Base-by-base conservation (phyloP, 2,797 vertebrate species). In the Enteromius unitaeniatus region DNA sequence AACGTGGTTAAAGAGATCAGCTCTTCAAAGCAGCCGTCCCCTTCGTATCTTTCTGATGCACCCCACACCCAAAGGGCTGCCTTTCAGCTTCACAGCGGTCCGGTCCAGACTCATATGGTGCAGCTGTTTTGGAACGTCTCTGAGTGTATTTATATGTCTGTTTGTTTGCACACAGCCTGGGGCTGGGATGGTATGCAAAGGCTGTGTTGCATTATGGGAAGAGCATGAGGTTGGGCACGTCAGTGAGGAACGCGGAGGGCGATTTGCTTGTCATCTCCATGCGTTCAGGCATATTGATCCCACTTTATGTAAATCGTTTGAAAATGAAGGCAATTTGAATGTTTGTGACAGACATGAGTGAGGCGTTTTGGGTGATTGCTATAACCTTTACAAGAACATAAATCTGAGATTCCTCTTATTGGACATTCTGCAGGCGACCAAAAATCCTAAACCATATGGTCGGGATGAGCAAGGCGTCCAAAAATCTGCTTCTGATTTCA, bases 1-100 rank as follows among this genome's bases (percentile, higher is more conserved):
- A 90, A 91, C 87, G 60, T 86, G 78, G 86, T 88, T 90, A 90
- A 88, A 86, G 77, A 85, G 86, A 91, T 89, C 89, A 90, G 77
- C 78, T 87, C 86, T 85, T 90, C 83, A 90, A 87, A 84, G 86
- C 86, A 58, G 78, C 82, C 82, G 84, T 47, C 75, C 85, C 70
- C 64, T 49, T 82, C 79, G 76, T 83, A 78, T 86, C 89, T 85
- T 83, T 75, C 73, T 58, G 80, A 60, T 49, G 72, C 83, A 85
- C 60, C 51, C 80, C 51, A 6, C 73, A 81, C 86, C 87, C 85
- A 81, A 65, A 87, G 64, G 86, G 82, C 81, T 84, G 81, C 40
- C 58, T 84, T 85, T 88, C 79, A 85, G 79, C 62, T 84, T 85
- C 85, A 64, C 85, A 86, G 86, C 42, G 49, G 85, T 80, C 78